Evolutionary conservation across 2,888 invertebrate species (phyloP), one percentile per base, ranked within the genome.

Genomic region (Cryptocephalus primarius): DNA sequence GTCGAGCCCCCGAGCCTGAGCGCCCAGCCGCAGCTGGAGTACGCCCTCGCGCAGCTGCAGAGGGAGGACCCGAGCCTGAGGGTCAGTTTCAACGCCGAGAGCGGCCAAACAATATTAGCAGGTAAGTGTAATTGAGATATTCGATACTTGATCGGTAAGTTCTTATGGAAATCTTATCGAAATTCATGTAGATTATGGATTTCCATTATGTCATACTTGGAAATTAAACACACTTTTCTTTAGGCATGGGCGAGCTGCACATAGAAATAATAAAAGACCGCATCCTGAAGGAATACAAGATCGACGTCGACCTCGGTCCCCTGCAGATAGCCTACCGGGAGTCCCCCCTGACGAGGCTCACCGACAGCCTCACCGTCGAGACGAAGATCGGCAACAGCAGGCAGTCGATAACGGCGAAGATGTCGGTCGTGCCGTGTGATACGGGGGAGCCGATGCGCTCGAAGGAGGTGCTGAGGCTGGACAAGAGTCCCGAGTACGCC

Each of bases 171-270:
- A 34, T 34, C 34, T 34, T 9, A 39, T 39, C 11, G 12, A 39
- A 39, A 39, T 39, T 39, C 39, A 9, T n/a, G n/a, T n/a, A n/a
- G n/a, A n/a, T n/a, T n/a, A n/a, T n/a, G n/a, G n/a, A n/a, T n/a
- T n/a, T n/a, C n/a, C n/a, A n/a, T n/a, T n/a, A n/a, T n/a, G n/a
- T n/a, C n/a, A n/a, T n/a, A n/a, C n/a, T n/a, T n/a, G n/a, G n/a
- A n/a, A n/a, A n/a, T n/a, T n/a, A n/a, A n/a, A n/a, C n/a, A n/a
- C n/a, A n/a, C n/a, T n/a, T n/a, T n/a, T n/a, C n/a, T n/a, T n/a
- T n/a, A 79, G 92, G 96, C 10, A 97, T 97, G 97, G 99, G 99
- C 1, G 96, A 99, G 69, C 76, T 99, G 1, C 99, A 99, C 66
- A 74, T 99, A 50, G 96, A 99, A 55, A 85, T 96, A 49, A 85